These are phyloP conservation scores for Brachypteracias leptosomus DNA, from an alignment of 2,113 vertebrate genomes.

Conservation along the genomic window DNA sequence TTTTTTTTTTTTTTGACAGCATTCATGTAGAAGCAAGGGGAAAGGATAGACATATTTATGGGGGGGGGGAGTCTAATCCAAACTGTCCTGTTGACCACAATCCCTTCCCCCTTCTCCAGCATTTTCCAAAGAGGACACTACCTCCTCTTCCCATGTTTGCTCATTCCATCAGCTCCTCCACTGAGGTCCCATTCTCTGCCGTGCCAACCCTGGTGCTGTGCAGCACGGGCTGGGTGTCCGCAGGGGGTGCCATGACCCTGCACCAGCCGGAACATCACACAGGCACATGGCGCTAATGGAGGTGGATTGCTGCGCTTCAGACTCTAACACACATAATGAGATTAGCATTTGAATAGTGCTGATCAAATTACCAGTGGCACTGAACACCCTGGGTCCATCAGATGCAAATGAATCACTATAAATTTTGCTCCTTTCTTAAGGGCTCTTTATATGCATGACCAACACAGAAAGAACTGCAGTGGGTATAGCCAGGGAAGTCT, in stretches of 20 bases:
- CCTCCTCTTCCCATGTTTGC: background rate
- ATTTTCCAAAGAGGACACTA: background rate
- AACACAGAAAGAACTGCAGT: background rate
- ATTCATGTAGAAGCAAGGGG: background rate
- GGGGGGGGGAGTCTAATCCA: background rate
- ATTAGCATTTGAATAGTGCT: slow-evolving; percentile 56
- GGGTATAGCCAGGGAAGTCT: background rate
- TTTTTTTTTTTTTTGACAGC: background rate
- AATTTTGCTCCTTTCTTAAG: slow-evolving; percentile 37
- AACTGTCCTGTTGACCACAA: background rate
- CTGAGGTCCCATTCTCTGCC: background rate
- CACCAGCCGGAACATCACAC: background rate
- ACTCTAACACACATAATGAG: background rate
- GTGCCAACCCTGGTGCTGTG: background rate
- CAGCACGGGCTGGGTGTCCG: background rate
- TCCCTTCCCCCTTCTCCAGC: background rate
- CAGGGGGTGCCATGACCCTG: background rate
- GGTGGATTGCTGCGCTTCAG: background rate
- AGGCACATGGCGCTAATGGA: background rate
- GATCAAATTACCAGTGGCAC: slow-evolving; percentile 27
- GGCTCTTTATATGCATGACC: background rate
- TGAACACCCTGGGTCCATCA: slow-evolving; percentile 1
- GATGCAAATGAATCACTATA: slow-evolving; percentile 45
- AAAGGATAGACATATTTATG: background rate
- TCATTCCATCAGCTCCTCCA: background rate